Evolutionary conservation across 2,797 vertebrate species (phyloP), one percentile per base, ranked within the genome.

Genomic region (Notamacropus eugenii): DNA sequence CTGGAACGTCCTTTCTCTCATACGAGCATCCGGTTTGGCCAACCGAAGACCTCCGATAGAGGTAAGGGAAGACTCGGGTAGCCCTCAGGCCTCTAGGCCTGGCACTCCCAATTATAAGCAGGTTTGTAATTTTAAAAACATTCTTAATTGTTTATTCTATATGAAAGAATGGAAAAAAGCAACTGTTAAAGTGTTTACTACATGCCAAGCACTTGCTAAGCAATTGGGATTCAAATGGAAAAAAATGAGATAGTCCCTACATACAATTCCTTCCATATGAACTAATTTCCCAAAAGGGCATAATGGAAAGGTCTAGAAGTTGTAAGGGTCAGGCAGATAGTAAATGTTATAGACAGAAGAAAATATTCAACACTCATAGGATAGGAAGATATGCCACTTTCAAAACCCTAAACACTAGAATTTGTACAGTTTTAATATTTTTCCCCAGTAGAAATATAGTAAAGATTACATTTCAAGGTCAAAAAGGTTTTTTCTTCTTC

Each of bases 401-500:
- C 4, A 67, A 67, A 67, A 40, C 0, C 13, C n/a, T 40, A 74
- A 74, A 74, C 5, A 74, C 34, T 74, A 74, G 67, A 74, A 74
- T 74, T 40, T n/a, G 34, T 19, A 22, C 40, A 40, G 6, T 40
- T 74, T 74, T 74, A 10, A 22, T 74, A 22, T 74, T 40, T 40
- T 74, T 40, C 19, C 67, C 31, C n/a, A 40, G n/a, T 40, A 82
- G 67, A 46, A 82, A 46, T 40, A 40, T 22, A 82, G n/a, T 6
- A 40, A 82, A 46, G 19, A 19, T n/a, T 10, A 82, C 5, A 74
- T 74, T 95, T 90, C 62, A 54, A 90, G 67, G 92, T 50, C 57
- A 90, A 55, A 94, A 93, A 92, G 4, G 54, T 40, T 74, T 58
- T 74, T 58, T 94, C 92, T 54, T 19, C 55, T 93, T 40, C 67